Evolutionary conservation across 2,888 invertebrate genomes (phyloP), one percentile per base, ranked within the genome.

Genomic region (Eucriotettix oculatus): DNA sequence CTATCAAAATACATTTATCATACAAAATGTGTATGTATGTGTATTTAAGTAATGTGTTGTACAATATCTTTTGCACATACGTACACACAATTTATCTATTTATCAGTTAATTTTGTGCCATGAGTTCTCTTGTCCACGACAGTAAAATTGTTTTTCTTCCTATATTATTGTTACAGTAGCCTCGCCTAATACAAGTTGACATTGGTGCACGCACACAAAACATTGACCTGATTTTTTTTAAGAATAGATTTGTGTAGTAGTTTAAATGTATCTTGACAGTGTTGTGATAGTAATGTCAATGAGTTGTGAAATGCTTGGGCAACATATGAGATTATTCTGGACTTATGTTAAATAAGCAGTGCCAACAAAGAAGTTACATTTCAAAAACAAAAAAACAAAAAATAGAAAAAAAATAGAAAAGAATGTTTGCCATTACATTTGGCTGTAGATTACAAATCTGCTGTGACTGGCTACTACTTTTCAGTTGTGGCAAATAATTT

Each of bases 31-130:
- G 41, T 56, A 56, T 56, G 10, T n/a, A 56, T 56, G 16, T 56
- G 41, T 56, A 17, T 56, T 29, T 29, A 29, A 29, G 56, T 56
- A 58, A 58, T 58, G 52, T 42, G 12, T 57, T 58, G 53, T 42
- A 16, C 42, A 57, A 48, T 48, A 7, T 48, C 48, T n/a, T n/a
- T 48, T 48, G 48, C 48, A 14, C n/a, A 12, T 48, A n/a, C 48
- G 12, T 48, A 57, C 43, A 57, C 43, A 57, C 48, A 57, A 41
- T 44, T 57, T 57, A 60, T 62, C 59, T 63, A 63, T 61, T 63
- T 63, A 61, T 63, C 61, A 63, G 58, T 56, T 48, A 52, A 63
- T 63, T 60, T 60, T 60, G 61, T 60, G 57, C 61, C 61, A 61
- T 52, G 56, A 52, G 56, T 59, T 52, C 56, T 54, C 52, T 58